Evolutionary conservation across 2,113 vertebrate species (phyloP).

Genomic region (Peromyscus californicus): DNA sequence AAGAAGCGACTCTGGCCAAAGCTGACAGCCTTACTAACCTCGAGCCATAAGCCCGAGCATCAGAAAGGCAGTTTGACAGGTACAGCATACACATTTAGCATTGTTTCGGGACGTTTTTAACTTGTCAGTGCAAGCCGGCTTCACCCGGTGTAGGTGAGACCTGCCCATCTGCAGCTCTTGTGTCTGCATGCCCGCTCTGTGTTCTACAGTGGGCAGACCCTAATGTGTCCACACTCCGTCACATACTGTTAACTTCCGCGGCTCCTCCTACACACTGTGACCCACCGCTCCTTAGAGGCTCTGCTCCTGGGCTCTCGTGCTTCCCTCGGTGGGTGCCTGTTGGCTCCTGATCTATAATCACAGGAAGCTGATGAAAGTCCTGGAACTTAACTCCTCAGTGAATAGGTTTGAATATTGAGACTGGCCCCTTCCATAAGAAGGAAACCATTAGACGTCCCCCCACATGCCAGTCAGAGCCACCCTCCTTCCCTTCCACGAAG

Average conservation of each 20-base stretch:
- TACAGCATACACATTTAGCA: no score
- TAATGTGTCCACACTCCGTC: neutral
- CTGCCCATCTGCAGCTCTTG: no score
- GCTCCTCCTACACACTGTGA: neutral
- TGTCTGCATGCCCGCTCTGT: neutral
- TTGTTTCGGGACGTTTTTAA: neutral
- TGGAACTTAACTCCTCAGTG: neutral
- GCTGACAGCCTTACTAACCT: neutral
- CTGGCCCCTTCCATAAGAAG: neutral
- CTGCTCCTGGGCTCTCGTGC: neutral
- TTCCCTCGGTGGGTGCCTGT: no score
- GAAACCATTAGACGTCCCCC: neutral
- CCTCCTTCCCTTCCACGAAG: no score
- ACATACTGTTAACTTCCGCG: neutral
- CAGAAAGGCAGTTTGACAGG: neutral
- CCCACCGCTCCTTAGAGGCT: neutral
- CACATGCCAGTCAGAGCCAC: neutral
- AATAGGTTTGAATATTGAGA: neutral
- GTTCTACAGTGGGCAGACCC: neutral
- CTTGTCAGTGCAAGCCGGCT: neutral
- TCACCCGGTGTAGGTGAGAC: neutral
- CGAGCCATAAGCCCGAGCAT: no score
- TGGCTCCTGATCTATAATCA: neutral
- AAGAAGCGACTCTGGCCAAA: neutral
- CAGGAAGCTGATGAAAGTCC: neutral